phyloP scores from a whole-genome alignment of 2,888 invertebrate genomes.

The Netelia virgata region DNA sequence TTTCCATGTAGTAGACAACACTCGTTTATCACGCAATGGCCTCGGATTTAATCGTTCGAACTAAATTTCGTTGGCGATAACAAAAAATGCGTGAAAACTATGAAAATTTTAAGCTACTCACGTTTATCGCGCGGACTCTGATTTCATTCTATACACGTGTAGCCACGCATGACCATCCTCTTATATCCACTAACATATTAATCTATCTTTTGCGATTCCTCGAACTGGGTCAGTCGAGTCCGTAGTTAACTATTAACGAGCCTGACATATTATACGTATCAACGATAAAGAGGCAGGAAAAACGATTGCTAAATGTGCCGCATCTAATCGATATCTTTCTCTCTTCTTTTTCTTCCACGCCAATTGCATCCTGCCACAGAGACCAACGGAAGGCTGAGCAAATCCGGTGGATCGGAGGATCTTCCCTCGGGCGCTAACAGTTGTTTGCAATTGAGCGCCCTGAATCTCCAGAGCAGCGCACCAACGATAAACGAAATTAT shows the following conservation, averaged over 20 bases:
- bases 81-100: too few relatives aligned
- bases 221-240: slow-evolving; percentile 59
- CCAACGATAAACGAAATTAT: slow-evolving; percentile 71
- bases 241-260: slow-evolving; percentile 12
- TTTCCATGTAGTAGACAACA: too few relatives aligned
- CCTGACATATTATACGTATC: slow-evolving; percentile 5
- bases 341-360: background rate
- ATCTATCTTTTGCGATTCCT: slow-evolving; percentile 48
- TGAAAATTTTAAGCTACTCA: background rate
- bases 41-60: too few relatives aligned
- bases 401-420: slow-evolving; percentile 82
- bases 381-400: slow-evolving; percentile 77
- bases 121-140: background rate
- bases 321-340: slow-evolving; percentile 27
- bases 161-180: slow-evolving; percentile 2
- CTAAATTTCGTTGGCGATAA: too few relatives aligned
- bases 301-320: slow-evolving; percentile 27
- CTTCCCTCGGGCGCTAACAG: slow-evolving; percentile 68
- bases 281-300: slow-evolving; percentile 38
- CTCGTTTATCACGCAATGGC: too few relatives aligned
- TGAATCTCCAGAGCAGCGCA: slow-evolving; percentile 79
- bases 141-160: background rate
- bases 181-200: slow-evolving; percentile 37
- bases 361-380: slow-evolving; percentile 72
- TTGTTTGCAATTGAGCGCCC: slow-evolving; percentile 76